Conservation (phyloP, 2,888 invertebrate genomes). For the Diadromus collaris region DNA sequence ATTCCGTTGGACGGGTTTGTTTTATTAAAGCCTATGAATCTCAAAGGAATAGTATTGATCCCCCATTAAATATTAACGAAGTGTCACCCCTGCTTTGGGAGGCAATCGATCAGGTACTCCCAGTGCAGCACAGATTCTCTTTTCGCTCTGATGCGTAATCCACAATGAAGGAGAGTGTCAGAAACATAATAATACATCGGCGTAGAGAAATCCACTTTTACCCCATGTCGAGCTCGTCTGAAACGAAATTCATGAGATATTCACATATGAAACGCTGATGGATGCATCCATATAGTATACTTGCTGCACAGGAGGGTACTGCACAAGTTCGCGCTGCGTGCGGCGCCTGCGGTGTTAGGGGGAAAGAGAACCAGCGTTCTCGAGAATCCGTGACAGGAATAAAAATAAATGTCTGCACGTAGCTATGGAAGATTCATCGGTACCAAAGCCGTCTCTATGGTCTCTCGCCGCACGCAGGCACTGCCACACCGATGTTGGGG, state of each 20-base stretch:
- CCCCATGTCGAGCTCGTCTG: slow-evolving; percentile 29
- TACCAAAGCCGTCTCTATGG: not conserved
- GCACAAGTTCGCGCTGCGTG: slow-evolving; percentile 35
- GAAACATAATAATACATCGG: slow-evolving; percentile 39
- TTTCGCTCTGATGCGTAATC: slow-evolving; percentile 23
- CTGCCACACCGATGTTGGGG: slow-evolving; percentile 19
- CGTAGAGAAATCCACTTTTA: slow-evolving; percentile 53
- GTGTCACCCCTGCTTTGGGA: not conserved
- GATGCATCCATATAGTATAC: slow-evolving; percentile 36
- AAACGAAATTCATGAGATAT: slow-evolving; percentile 60
- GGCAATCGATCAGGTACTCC: slow-evolving; percentile 19
- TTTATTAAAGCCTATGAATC: not conserved
- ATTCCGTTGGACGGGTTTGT: not conserved
- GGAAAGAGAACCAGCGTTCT: slow-evolving; percentile 48
- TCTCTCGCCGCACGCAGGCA: not conserved
- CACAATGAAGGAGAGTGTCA: slow-evolving; percentile 36
- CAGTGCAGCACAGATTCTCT: slow-evolving; percentile 16
- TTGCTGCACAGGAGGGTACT: slow-evolving; percentile 9
- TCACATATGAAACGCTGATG: slow-evolving; percentile 54
- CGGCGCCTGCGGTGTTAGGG: slow-evolving; percentile 45
- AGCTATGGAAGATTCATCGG: not conserved
- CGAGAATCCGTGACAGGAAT: slow-evolving; percentile 57
- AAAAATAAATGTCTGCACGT: slow-evolving; percentile 49
- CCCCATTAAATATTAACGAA: slow-evolving; percentile 34
- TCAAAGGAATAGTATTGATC: not conserved